phyloP scores from a whole-genome alignment of 1,140 invertebrate species.

The Acromyrmex heyeri region DNA sequence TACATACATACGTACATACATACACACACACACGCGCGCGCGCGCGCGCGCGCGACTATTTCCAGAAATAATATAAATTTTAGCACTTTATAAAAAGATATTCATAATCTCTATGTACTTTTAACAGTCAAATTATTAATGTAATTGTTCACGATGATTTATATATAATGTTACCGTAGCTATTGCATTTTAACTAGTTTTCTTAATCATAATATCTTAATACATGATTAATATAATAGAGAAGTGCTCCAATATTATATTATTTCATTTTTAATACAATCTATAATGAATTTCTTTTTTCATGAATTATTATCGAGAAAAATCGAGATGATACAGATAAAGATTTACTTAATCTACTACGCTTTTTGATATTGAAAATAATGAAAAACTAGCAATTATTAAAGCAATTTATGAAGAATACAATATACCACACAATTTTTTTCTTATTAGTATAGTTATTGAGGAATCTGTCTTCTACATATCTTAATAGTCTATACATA shows the following conservation, averaged over 20 bases:
- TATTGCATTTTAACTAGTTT: not conserved
- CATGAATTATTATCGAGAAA: not conserved
- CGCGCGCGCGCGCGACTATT: too few relatives aligned
- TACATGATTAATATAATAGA: not conserved
- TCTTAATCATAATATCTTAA: constrained; percentile 12
- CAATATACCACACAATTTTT: not conserved
- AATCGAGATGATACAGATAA: not conserved
- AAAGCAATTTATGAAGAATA: constrained; percentile 10
- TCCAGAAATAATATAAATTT: constrained; percentile 45
- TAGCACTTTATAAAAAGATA: constrained; percentile 26
- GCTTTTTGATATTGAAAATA: not conserved
- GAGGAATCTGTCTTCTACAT: not conserved
- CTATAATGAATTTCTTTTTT: not conserved
- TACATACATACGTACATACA: too few relatives aligned
- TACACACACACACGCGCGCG: too few relatives aligned
- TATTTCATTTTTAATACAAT: constrained; percentile 19
- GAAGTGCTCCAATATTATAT: constrained; percentile 4
- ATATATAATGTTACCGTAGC: constrained; percentile 17
- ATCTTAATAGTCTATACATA: constrained; percentile 1
- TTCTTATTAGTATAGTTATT: not conserved
- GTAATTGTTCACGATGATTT: constrained; percentile 12
- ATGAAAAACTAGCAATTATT: not conserved
- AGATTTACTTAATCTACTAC: not conserved
- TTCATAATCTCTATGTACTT: constrained; percentile 2
- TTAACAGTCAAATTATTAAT: constrained; percentile 32